Conservation (phyloP, 2,888 invertebrate species). For the Trissoscelio sp. region DNA sequence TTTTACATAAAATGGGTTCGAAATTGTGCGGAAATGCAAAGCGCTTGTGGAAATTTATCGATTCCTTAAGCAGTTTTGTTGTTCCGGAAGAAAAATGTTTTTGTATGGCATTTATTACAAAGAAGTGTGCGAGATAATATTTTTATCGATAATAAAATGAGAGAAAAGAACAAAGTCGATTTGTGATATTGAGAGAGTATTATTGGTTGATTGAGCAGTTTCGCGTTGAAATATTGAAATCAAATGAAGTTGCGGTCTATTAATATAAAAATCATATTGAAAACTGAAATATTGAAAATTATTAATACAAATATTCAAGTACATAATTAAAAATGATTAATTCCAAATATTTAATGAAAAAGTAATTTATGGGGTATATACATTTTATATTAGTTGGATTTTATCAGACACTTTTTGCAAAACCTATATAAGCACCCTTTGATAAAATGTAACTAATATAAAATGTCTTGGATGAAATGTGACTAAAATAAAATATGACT, state of each 20-base stretch:
- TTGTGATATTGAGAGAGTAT: background rate
- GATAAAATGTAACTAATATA: too few species aligned
- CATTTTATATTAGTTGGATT: too few species aligned
- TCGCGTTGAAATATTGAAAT: slow-evolving; percentile 3
- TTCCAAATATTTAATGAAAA: too few species aligned
- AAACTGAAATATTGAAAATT: too few species aligned
- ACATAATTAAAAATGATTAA: too few species aligned
- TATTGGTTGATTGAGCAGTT: background rate
- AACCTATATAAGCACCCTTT: too few species aligned
- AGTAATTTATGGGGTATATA: too few species aligned
- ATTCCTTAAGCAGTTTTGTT: slow-evolving; percentile 22
- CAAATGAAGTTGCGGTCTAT: background rate
- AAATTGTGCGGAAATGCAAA: slow-evolving; percentile 44
- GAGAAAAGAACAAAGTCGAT: background rate
- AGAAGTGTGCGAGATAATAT: background rate
- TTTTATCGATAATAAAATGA: slow-evolving; percentile 11
- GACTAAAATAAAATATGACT: too few species aligned
- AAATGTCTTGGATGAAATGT: too few species aligned
- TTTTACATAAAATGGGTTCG: slow-evolving; percentile 43
- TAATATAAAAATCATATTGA: too few species aligned
- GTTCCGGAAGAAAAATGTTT: background rate
- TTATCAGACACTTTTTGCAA: too few species aligned
- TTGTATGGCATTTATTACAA: background rate
- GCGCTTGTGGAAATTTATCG: slow-evolving; percentile 11
- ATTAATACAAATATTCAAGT: too few species aligned